Conservation (phyloP, 2,113 vertebrate genomes). For the Entelurus aequoreus region DNA sequence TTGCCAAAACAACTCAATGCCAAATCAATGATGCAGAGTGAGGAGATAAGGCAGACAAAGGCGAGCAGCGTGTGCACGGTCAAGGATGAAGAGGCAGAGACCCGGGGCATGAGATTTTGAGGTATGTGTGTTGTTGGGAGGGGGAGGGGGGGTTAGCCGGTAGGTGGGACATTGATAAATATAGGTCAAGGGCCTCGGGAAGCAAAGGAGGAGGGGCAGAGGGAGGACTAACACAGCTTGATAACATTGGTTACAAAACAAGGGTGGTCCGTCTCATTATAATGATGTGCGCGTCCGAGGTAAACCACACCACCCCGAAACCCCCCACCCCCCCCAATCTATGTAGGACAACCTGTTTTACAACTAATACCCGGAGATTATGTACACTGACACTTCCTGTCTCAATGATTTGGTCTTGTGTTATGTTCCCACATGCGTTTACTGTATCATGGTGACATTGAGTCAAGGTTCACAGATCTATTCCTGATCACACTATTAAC, state of each 20-base stretch:
- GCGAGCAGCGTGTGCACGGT: slow-evolving; percentile 39
- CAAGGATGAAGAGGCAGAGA: slow-evolving; percentile 43
- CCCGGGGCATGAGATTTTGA: slow-evolving; percentile 28
- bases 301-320: neutral
- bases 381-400: neutral
- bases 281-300: slow-evolving; percentile 1
- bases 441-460: no score
- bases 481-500: no score
- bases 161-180: slow-evolving; percentile 47
- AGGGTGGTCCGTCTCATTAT: slow-evolving; percentile 11
- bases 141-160: neutral
- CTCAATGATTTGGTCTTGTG: slow-evolving; percentile 1
- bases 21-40: slow-evolving; percentile 56
- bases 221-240: slow-evolving; percentile 13
- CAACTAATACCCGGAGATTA: neutral
- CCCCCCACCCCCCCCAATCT: neutral
- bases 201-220: slow-evolving; percentile 24
- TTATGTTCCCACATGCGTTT: neutral
- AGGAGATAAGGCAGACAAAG: slow-evolving; percentile 57
- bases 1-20: slow-evolving; percentile 51
- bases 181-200: slow-evolving; percentile 55
- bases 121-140: neutral
- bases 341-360: neutral
- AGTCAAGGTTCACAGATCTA: no score
- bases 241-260: slow-evolving; percentile 16